Evolutionary conservation across 2,797 vertebrate genomes (phyloP).

Genomic region (Crenichthys baileyi): DNA sequence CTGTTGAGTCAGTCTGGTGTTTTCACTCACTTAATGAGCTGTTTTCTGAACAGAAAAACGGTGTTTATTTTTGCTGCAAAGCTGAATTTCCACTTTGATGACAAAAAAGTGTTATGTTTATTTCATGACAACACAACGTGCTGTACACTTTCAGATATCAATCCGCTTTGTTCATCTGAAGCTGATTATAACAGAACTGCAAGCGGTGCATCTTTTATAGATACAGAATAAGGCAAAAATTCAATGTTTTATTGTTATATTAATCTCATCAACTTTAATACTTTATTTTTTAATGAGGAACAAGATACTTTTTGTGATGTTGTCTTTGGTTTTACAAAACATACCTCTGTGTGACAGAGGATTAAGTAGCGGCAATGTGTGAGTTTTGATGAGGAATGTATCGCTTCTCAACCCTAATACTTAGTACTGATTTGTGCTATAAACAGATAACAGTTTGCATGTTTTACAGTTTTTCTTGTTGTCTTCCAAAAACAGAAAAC

Average conservation of each 20-base stretch:
- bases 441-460: too few species aligned
- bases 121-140: constrained; percentile 17
- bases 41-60: constrained; percentile 3
- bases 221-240: background rate
- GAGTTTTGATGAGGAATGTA: background rate
- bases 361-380: background rate
- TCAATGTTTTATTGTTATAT: background rate
- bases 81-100: constrained; percentile 33
- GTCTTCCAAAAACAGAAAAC: too few species aligned
- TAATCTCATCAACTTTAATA: background rate
- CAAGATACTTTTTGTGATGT: background rate
- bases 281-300: background rate
- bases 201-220: background rate
- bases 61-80: constrained; percentile 23
- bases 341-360: background rate
- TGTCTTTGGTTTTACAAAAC: background rate
- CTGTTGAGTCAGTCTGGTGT: constrained; percentile 2
- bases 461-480: too few species aligned
- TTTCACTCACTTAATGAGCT: constrained; percentile 23
- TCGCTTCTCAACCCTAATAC: too few species aligned
- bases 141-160: background rate
- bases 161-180: constrained; percentile 1
- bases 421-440: too few species aligned
- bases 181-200: background rate
- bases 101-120: constrained; percentile 15